phyloP scores from a whole-genome alignment of 2,797 vertebrate genomes.

The Scolopax rusticola region DNA sequence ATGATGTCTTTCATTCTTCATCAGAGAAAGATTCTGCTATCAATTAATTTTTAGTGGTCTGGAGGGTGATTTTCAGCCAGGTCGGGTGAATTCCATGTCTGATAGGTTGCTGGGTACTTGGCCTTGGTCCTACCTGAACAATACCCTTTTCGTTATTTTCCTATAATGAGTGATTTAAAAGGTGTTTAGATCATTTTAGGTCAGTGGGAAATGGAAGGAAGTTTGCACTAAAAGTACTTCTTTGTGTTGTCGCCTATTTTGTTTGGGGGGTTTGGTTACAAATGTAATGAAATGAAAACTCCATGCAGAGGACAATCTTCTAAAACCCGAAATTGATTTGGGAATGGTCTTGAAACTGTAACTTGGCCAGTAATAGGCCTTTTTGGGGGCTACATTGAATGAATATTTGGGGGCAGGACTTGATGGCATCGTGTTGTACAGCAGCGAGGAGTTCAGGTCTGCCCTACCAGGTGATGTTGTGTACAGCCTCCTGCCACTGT shows the following conservation, averaged over 20 bases:
- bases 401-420: neutral
- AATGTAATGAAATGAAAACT: neutral
- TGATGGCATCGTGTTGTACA: neutral
- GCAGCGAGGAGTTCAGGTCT: neutral
- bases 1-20: neutral
- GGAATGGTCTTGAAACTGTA: neutral
- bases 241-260: neutral
- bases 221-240: neutral
- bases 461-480: neutral
- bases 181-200: neutral
- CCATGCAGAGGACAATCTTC: neutral
- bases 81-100: neutral
- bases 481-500: neutral
- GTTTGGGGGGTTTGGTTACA: neutral
- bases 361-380: neutral
- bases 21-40: neutral
- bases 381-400: neutral
- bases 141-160: neutral
- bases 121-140: neutral
- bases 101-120: neutral
- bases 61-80: neutral
- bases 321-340: neutral
- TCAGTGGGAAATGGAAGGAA: neutral
- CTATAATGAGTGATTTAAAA: neutral
- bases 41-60: neutral